These are phyloP conservation scores for Drosophila quadrilineata DNA, from an alignment of 1,140 invertebrate genomes.

Conservation along the genomic window DNA sequence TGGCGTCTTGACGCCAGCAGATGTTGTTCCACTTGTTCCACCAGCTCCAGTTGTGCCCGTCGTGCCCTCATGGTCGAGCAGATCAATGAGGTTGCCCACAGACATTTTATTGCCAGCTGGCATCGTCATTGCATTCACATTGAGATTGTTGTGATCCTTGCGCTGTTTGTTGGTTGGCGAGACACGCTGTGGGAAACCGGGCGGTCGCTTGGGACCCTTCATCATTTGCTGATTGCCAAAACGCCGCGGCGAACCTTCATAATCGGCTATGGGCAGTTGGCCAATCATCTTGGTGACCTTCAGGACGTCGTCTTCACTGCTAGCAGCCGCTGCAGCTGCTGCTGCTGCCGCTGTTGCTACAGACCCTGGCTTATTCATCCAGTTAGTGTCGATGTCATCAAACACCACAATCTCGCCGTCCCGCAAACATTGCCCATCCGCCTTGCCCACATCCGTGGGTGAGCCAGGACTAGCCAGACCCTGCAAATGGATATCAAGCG, in stretches of 20 bases:
- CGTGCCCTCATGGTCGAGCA: slow-evolving; percentile 53
- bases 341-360: slow-evolving; percentile 10
- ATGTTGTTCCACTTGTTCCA: too few species aligned
- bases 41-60: slow-evolving; percentile 7
- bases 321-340: slow-evolving; percentile 6
- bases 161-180: slow-evolving; percentile 52
- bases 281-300: slow-evolving; percentile 92
- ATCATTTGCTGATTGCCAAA: slow-evolving; percentile 84
- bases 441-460: slow-evolving; percentile 76
- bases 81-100: slow-evolving; percentile 61
- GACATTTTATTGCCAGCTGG: slow-evolving; percentile 44
- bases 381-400: slow-evolving; percentile 89
- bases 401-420: slow-evolving; percentile 88
- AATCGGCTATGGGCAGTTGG: slow-evolving; percentile 85
- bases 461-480: slow-evolving; percentile 71
- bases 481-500: slow-evolving; percentile 13
- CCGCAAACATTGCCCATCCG: slow-evolving; percentile 62
- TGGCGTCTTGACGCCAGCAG: slow-evolving; percentile 80
- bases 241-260: slow-evolving; percentile 93
- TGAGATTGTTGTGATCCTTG: slow-evolving; percentile 21
- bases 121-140: too few species aligned
- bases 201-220: slow-evolving; percentile 83
- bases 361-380: slow-evolving; percentile 81
- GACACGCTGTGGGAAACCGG: slow-evolving; percentile 86
- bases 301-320: slow-evolving; percentile 82